Percentiles rank a stretch among this genome's conserved stretches.
Evolutionary conservation across 2,113 vertebrate genomes (phyloP).

Genomic region (Protomyctophum bolini): DNA sequence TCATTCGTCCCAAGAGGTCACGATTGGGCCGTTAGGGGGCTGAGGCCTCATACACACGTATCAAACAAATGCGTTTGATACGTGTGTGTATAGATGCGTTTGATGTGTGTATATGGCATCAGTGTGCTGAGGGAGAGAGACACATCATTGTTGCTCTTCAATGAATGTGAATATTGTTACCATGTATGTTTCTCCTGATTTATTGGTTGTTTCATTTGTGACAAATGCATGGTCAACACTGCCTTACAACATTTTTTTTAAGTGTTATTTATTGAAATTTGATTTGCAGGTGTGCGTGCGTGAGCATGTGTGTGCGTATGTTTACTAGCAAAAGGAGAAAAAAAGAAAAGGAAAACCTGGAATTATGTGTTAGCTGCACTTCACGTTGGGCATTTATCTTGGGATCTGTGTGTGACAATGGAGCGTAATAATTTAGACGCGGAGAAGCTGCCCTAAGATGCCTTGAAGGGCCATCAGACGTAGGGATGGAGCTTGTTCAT

Average conservation of each 20-base stretch:
- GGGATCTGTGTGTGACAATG: conserved; percentile 40
- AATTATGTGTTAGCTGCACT: conserved; percentile 71
- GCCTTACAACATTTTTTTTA: conserved; percentile 88
- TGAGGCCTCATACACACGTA: too few species aligned
- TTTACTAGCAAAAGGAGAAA: conserved; percentile 32
- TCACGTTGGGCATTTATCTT: conserved; percentile 48
- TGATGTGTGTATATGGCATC: too few species aligned
- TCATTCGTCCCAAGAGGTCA: too few species aligned
- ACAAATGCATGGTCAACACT: conserved; percentile 88
- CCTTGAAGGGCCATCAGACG: conserved; percentile 23
- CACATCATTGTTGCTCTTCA: conserved; percentile 73
- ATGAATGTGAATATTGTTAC: conserved; percentile 88
- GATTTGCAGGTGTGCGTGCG: conserved; percentile 76
- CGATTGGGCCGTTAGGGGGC: too few species aligned
- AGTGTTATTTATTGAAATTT: conserved; percentile 91
- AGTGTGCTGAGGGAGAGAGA: conserved; percentile 53
- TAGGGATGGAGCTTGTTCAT: conserved; percentile 1
- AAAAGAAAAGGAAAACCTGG: conserved; percentile 6
- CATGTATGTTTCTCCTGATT: conserved; percentile 77
- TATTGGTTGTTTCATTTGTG: conserved; percentile 75
- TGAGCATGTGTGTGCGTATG: conserved; percentile 17
- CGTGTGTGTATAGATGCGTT: too few species aligned
- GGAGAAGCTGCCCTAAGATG: not conserved
- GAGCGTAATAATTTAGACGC: conserved; percentile 46
- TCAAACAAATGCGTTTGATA: too few species aligned